Conservation (phyloP, 2,797 vertebrate genomes). For the Brachyrhaphis roseni region DNA sequence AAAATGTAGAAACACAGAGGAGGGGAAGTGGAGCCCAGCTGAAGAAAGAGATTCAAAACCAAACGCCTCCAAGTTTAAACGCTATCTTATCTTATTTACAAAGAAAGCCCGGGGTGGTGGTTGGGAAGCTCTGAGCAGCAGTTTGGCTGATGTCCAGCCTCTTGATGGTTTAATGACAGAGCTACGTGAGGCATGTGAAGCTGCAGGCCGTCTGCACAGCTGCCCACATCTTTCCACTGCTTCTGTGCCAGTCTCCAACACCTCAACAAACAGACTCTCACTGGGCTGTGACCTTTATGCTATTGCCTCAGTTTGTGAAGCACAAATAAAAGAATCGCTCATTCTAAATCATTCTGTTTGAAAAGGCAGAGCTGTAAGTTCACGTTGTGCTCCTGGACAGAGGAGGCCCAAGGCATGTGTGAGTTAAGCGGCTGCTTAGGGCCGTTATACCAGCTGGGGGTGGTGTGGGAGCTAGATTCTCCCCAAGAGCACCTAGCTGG, state of each 20-base stretch:
- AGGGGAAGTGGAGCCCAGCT: neutral
- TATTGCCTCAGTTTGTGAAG: neutral
- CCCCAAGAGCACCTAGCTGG: too few relatives aligned
- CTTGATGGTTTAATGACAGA: slow-evolving; percentile 47
- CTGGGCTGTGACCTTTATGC: neutral
- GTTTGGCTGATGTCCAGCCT: slow-evolving; percentile 34
- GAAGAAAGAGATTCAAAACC: neutral
- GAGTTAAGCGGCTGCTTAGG: too few relatives aligned
- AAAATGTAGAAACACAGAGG: neutral
- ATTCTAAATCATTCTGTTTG: neutral
- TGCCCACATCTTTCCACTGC: neutral
- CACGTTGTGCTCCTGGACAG: neutral
- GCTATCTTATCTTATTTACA: slow-evolving; percentile 13
- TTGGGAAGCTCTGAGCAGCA: neutral
- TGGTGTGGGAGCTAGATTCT: too few relatives aligned
- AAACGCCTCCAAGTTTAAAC: neutral
- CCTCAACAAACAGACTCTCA: neutral
- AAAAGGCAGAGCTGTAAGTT: neutral
- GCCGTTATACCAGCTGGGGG: too few relatives aligned
- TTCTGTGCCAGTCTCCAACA: neutral
- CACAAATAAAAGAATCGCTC: neutral
- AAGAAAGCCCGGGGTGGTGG: too few relatives aligned
- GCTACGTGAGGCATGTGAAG: slow-evolving; percentile 50
- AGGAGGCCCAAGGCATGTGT: too few relatives aligned
- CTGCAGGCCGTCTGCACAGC: neutral